Conservation (phyloP, 2,797 vertebrate species). For the Coregonus ussuriensis region DNA sequence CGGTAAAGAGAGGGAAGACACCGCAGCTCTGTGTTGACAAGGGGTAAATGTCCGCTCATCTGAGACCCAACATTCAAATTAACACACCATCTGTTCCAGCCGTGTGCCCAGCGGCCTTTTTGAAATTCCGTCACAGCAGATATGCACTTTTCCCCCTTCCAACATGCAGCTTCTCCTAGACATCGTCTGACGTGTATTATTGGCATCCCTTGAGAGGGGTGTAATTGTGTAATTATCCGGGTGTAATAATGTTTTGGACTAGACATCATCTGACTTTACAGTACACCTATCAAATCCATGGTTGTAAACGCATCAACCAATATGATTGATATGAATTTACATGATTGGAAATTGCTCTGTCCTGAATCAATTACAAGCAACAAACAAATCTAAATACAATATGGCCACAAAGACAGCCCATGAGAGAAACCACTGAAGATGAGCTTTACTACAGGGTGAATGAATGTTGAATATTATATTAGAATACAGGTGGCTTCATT, state of each 20-base stretch:
- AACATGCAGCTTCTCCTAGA: constrained; percentile 29
- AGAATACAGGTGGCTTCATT: not conserved
- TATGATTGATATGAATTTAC: constrained; percentile 1
- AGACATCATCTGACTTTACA: not conserved
- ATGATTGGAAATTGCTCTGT: not conserved
- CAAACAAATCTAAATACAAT: not conserved
- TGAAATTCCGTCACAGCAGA: constrained; percentile 48
- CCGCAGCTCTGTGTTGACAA: too few species aligned
- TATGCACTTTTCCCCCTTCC: constrained; percentile 34
- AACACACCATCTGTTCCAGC: constrained; percentile 70
- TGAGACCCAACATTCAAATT: constrained; percentile 60
- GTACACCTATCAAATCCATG: not conserved
- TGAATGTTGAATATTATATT: not conserved
- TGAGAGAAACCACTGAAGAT: not conserved
- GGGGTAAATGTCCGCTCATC: too few species aligned
- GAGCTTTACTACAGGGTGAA: not conserved
- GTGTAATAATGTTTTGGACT: too few species aligned
- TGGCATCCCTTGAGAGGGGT: constrained; percentile 7
- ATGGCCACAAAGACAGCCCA: not conserved
- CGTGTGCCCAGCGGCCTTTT: constrained; percentile 59
- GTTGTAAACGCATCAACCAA: not conserved
- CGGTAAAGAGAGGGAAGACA: too few species aligned
- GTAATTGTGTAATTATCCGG: not conserved
- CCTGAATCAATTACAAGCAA: not conserved
- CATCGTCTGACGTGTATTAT: constrained; percentile 27